Percentiles rank a stretch among this genome's conserved stretches.
Conservation (phyloP, 2,888 invertebrate species). For the Dastarcus helophoroides region DNA sequence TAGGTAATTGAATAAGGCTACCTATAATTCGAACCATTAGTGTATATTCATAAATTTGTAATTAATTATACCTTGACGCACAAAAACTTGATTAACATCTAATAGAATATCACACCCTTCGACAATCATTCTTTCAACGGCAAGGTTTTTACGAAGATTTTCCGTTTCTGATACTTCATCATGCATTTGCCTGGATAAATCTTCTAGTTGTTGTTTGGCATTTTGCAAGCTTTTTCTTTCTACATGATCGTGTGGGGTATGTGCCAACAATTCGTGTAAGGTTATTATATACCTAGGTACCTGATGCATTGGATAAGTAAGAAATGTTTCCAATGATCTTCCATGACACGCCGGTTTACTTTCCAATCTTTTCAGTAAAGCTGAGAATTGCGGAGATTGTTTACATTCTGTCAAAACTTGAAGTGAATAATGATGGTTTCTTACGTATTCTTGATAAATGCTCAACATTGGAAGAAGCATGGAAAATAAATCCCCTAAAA, state of each 20-base stretch:
- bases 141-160: constrained; percentile 79
- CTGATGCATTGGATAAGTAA: constrained; percentile 93
- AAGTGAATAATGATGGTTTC: constrained; percentile 88
- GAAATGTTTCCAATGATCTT: constrained; percentile 73
- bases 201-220: constrained; percentile 77
- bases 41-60: neutral
- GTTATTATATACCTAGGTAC: constrained; percentile 88
- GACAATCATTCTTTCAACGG: constrained; percentile 86
- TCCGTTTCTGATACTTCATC: constrained; percentile 90
- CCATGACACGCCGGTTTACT: constrained; percentile 78
- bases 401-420: constrained; percentile 89
- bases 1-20: constrained; percentile 61
- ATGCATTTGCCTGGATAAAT: constrained; percentile 76
- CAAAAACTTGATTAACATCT: constrained; percentile 89
- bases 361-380: constrained; percentile 67
- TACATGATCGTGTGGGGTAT: constrained; percentile 89
- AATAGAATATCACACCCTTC: constrained; percentile 87
- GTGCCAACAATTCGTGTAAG: constrained; percentile 78
- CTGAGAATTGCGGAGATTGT: constrained; percentile 68
- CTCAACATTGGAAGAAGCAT: constrained; percentile 90
- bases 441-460: constrained; percentile 89
- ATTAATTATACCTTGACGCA: constrained; percentile 64
- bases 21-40: constrained; percentile 41
- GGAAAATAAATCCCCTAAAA: constrained; percentile 80
- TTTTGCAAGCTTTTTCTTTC: constrained; percentile 81